Evolutionary conservation across 1,140 invertebrate species (phyloP).

Genomic region (Lasioglossum albipes): DNA sequence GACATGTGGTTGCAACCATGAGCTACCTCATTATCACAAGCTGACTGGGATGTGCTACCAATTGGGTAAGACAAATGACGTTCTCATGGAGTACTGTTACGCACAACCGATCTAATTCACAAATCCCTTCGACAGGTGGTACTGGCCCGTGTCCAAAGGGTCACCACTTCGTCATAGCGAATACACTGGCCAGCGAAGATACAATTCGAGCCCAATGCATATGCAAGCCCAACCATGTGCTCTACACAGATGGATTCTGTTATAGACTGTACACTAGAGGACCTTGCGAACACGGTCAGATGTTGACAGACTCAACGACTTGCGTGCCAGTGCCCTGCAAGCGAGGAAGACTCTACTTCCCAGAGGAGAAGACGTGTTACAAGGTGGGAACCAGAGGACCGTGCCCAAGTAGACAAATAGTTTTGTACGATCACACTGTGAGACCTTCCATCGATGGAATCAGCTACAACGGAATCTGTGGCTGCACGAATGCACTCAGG

Average conservation of each 20-base stretch:
- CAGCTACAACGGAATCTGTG: constrained; percentile 90
- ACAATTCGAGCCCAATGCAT: constrained; percentile 81
- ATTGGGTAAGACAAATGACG: constrained; percentile 81
- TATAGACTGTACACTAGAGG: constrained; percentile 88
- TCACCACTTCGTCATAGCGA: constrained; percentile 83
- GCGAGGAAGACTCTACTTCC: constrained; percentile 87
- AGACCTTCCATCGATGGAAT: constrained; percentile 88
- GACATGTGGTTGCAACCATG: constrained; percentile 85
- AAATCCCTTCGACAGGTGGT: constrained; percentile 76
- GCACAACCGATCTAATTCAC: not conserved
- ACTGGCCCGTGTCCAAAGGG: constrained; percentile 86
- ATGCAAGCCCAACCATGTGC: constrained; percentile 86
- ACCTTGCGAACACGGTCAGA: constrained; percentile 85
- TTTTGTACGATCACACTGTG: constrained; percentile 88
- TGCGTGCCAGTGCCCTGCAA: constrained; percentile 86
- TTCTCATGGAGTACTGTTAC: not conserved
- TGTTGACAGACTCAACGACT: constrained; percentile 83
- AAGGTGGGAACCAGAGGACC: constrained; percentile 87
- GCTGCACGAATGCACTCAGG: constrained; percentile 81
- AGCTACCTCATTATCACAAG: constrained; percentile 87
- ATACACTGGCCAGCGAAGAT: constrained; percentile 32
- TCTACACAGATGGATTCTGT: constrained; percentile 85
- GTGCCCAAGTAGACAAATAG: constrained; percentile 85
- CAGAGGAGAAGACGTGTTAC: constrained; percentile 86
- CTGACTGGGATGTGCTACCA: constrained; percentile 86